Base-by-base conservation (phyloP, 2,113 vertebrate genomes). In the Lota lota region DNA sequence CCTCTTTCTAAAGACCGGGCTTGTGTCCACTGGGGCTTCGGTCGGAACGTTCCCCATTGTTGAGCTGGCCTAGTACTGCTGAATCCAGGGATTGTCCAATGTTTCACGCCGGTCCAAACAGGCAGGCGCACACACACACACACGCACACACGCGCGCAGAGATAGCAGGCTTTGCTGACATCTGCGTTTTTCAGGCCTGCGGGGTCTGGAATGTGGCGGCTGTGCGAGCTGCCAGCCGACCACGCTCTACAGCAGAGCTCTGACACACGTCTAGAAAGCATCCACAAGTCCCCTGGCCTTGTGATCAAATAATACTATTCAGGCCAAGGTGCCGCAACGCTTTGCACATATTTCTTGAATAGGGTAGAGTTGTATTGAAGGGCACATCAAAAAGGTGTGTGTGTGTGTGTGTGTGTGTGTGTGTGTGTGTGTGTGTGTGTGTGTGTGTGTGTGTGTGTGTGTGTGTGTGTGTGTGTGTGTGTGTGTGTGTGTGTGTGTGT, bases 21-120 rank as follows among this genome's bases (percentile, higher is more conserved):
- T 71, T 73, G 71, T 75, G 75, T 72, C 65, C 33, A 18, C 40
- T 60, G 36, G 70, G 56, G 80, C 75, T 82, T 81, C 79, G 61
- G 77, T 64, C 83, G 87, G 90, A 92, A 90, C 76, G 88, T 90
- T 91, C 87, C 72, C 79, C 77, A 88, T 93, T 92, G 91, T 91
- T 82, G 36, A 79, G 28, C 70, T 24, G 62, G 74, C 76, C 67
- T 69, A 79, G 84, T 81, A 78, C 62, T 82, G 88, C 88, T 92
- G 89, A 87, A 90, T 83, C 83, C 81, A 85, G 82, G 79, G 82
- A 88, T 88, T 80, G 86, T 84, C 81, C 76, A 75, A 83, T 86
- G 69, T 73, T 83, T 85, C 82, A 78, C 61, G 40, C 69, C 20
- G 59, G 40, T 74, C 73, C 84, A 86, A 84, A 81, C 64, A 61